Base-by-base conservation (phyloP, 2,797 vertebrate genomes). In the Chrosomus eos region DNA sequence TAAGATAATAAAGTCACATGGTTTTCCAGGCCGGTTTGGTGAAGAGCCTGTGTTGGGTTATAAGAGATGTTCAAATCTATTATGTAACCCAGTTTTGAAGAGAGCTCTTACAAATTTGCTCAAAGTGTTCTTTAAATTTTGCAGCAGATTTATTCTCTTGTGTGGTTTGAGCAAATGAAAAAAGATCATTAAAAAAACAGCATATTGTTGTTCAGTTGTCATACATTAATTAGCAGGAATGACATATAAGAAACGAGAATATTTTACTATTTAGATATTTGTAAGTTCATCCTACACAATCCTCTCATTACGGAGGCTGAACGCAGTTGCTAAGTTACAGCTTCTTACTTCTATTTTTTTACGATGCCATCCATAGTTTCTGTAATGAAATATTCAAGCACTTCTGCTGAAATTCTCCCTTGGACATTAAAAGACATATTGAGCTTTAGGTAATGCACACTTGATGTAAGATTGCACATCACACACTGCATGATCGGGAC, bases 251-350 rank as follows among this genome's bases (percentile, higher is more conserved):
- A 23, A 66, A 66, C 14, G 3, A 74, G 45, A 67, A 66, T 74
- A 64, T 64, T 31, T 31, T 64, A 53, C 36, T 23, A 28, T 83
- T 83, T 7, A 0, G 23, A 62, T 45, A 62, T 76, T 75, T 76
- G 53, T 66, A 82, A 75, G 81, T 66, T 67, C 71, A 85, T 89
- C 81, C 84, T 88, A 85, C 89, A 90, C 88, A 87, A 87, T 84
- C 62, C 77, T 89, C 81, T 89, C 85, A 94, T 94, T 93, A 92
- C 90, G 87, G 91, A 92, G 88, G 89, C 83, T 84, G 85, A 91
- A 90, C 92, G 92, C 93, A 93, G 94, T 95, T 95, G 95, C 95
- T 91, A 94, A 91, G 95, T 94, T 95, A 96, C 95, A 88, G 81
- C 71, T 67, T 82, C 68, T 48, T 74, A n/a, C 53, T 75, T 62